These are phyloP conservation scores for Arothron firmamentum DNA, from an alignment of 2,113 vertebrate genomes.

Conservation along the genomic window DNA sequence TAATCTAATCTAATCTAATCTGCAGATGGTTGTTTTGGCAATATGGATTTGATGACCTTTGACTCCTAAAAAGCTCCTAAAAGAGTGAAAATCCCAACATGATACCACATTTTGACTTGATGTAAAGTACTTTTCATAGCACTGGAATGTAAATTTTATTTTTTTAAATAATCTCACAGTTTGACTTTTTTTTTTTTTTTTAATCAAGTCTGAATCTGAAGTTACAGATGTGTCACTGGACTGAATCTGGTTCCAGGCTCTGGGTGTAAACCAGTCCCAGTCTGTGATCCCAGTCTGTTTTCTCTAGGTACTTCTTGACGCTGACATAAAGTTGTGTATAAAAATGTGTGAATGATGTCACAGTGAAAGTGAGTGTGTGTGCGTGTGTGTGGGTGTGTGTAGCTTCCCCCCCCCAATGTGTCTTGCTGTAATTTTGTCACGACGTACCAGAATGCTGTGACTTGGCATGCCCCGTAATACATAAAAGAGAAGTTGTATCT, in stretches of 20 bases:
- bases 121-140: no score
- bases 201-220: not conserved
- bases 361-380: constrained; percentile 10
- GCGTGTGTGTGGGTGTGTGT: constrained; percentile 15
- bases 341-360: constrained; percentile 35
- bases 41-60: not conserved
- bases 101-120: no score
- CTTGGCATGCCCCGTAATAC: constrained; percentile 60
- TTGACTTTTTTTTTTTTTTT: no score
- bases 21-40: no score
- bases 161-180: no score
- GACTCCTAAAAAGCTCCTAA: not conserved
- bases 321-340: constrained; percentile 71
- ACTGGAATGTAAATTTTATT: no score
- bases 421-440: constrained; percentile 63
- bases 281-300: constrained; percentile 17
- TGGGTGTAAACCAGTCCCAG: constrained; percentile 27
- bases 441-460: constrained; percentile 65
- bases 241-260: not conserved
- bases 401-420: constrained; percentile 24
- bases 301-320: constrained; percentile 72
- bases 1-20: not conserved
- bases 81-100: not conserved
- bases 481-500: constrained; percentile 39
- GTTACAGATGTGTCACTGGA: not conserved